phyloP scores from a whole-genome alignment of 2,888 invertebrate genomes.

The Chymomyza amoena region DNA sequence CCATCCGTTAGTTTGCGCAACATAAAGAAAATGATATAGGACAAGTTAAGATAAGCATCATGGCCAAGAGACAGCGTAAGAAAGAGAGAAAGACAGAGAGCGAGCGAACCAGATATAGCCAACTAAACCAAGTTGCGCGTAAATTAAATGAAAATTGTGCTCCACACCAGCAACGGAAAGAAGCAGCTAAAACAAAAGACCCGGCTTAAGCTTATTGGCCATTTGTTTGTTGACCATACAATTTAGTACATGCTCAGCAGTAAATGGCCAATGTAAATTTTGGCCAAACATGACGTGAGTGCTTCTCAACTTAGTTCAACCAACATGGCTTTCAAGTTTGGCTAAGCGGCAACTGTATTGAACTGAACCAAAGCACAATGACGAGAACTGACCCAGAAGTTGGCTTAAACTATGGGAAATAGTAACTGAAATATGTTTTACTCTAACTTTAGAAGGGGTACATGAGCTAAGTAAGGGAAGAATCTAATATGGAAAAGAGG shows the following conservation, averaged over 20 bases:
- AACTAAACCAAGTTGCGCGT: slow-evolving; percentile 54
- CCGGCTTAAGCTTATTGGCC: slow-evolving; percentile 31
- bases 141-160: slow-evolving; percentile 55
- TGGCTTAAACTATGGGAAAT: background rate
- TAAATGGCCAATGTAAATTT: slow-evolving; percentile 62
- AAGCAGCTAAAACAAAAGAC: slow-evolving; percentile 8
- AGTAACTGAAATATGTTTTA: background rate
- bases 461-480: background rate
- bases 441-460: background rate
- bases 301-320: background rate
- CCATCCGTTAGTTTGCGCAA: slow-evolving; percentile 34
- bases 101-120: slow-evolving; percentile 4
- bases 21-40: slow-evolving; percentile 48
- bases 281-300: slow-evolving; percentile 29
- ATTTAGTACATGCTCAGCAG: slow-evolving; percentile 60
- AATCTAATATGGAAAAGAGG: background rate
- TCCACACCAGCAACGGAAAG: background rate
- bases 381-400: background rate
- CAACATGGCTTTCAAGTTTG: background rate
- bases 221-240: slow-evolving; percentile 32
- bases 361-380: background rate
- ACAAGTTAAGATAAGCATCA: slow-evolving; percentile 40
- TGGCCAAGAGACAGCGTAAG: background rate
- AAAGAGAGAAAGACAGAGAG: no score
- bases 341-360: background rate